phyloP scores from a whole-genome alignment of 1,140 invertebrate genomes.

The Listronotus oregonensis region DNA sequence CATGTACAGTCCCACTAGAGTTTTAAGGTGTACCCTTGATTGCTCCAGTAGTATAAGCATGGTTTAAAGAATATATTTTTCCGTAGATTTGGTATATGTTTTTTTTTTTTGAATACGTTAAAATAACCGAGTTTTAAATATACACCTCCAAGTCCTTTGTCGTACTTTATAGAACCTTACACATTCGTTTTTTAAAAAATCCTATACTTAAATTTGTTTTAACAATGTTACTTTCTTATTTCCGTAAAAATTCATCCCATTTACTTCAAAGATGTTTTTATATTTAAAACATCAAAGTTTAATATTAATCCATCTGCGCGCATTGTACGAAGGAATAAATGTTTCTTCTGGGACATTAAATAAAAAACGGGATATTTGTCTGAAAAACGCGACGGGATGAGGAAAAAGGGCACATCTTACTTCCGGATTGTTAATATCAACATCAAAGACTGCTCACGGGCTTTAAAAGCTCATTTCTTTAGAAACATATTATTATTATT shows the following conservation, averaged over 20 bases:
- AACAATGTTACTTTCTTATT: slow-evolving; percentile 2
- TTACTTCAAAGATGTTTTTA: slow-evolving; percentile 22
- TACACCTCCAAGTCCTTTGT: too few relatives aligned
- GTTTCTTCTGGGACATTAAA: slow-evolving; percentile 37
- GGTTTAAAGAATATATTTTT: too few relatives aligned
- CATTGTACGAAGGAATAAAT: slow-evolving; percentile 30
- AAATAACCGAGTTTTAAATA: too few relatives aligned
- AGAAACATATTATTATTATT: slow-evolving; percentile 54
- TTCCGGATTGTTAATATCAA: slow-evolving; percentile 53
- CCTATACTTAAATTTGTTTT: slow-evolving; percentile 5
- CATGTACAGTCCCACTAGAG: too few relatives aligned
- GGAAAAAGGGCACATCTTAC: slow-evolving; percentile 43
- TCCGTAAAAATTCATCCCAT: not conserved
- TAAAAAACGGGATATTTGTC: slow-evolving; percentile 28
- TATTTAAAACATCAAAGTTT: slow-evolving; percentile 32
- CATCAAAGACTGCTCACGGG: slow-evolving; percentile 49
- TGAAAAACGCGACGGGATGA: slow-evolving; percentile 29
- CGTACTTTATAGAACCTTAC: too few relatives aligned
- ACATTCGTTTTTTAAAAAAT: not conserved
- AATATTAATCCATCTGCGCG: slow-evolving; percentile 30
- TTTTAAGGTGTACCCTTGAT: too few relatives aligned
- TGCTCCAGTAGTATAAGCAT: too few relatives aligned
- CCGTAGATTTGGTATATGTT: too few relatives aligned
- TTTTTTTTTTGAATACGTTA: too few relatives aligned
- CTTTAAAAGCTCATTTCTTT: slow-evolving; percentile 50